Percentiles rank a stretch among this genome's conserved stretches.
Evolutionary conservation across 2,888 invertebrate species (phyloP).

Genomic region (Frankliniella fusca): DNA sequence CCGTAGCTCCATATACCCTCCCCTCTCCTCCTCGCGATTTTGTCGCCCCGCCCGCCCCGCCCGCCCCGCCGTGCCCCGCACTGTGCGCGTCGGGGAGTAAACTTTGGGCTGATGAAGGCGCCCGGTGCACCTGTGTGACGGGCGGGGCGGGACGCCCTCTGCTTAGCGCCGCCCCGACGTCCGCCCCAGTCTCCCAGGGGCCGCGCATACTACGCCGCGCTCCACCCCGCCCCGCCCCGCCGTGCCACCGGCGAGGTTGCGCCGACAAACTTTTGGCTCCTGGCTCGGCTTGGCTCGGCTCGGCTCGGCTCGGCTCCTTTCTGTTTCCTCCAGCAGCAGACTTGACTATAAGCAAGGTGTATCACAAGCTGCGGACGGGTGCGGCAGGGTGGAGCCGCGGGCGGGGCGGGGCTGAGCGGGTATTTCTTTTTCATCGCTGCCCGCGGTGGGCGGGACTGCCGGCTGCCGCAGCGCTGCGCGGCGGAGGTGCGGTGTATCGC

Average conservation of each 20-base stretch:
- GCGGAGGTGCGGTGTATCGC: neutral
- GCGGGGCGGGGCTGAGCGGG: neutral
- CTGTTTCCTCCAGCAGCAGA: neutral
- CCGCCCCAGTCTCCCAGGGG: neutral
- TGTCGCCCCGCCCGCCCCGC: too few relatives aligned
- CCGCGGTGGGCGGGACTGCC: neutral
- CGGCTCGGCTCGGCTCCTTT: too few relatives aligned
- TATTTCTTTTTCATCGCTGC: neutral
- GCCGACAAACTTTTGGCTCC: too few relatives aligned
- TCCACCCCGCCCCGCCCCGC: too few relatives aligned
- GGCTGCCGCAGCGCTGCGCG: neutral
- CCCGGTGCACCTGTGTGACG: neutral
- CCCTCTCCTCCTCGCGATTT: neutral
- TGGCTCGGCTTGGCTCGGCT: too few relatives aligned
- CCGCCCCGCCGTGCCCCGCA: too few relatives aligned
- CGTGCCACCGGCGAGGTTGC: too few relatives aligned
- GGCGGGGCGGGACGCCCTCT: neutral
- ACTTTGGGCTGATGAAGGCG: slow-evolving; percentile 7
- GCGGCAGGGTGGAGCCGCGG: too few relatives aligned
- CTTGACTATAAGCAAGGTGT: too few relatives aligned
- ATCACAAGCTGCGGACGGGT: too few relatives aligned
- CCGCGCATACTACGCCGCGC: too few relatives aligned
- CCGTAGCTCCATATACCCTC: neutral
- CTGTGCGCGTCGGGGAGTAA: neutral
- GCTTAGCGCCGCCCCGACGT: neutral